A percentile compares a stretch with the other conserved stretches of the same genome.
These are phyloP conservation scores for Bubalus kerabau DNA, from an alignment of 2,113 vertebrate species.

Conservation along the genomic window DNA sequence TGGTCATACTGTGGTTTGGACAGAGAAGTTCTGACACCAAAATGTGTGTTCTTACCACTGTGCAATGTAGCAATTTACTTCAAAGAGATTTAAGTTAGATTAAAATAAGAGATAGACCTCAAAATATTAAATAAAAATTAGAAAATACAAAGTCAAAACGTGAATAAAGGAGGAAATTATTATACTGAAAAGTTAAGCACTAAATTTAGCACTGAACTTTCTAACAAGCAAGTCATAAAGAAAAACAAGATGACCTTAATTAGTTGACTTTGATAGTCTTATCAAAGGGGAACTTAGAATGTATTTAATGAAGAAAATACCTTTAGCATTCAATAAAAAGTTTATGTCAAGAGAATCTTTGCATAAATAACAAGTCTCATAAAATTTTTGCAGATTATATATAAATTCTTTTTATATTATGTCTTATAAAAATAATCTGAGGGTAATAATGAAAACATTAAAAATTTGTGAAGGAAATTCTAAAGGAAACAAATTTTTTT, in stretches of 20 bases:
- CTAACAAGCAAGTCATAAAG: neutral
- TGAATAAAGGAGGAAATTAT: neutral
- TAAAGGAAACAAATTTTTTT: slow-evolving; percentile 20
- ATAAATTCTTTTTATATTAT: slow-evolving; percentile 30
- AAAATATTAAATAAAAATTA: slow-evolving; percentile 1
- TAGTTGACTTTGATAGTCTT: neutral
- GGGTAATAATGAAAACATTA: neutral
- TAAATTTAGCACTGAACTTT: slow-evolving; percentile 29
- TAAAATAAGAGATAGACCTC: neutral
- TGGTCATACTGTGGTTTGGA: neutral
- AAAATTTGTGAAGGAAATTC: neutral
- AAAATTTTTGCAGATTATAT: neutral
- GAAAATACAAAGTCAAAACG: neutral
- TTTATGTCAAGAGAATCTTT: slow-evolving; percentile 2
- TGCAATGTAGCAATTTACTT: neutral
- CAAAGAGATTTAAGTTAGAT: neutral
- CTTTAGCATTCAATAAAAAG: neutral
- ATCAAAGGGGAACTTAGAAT: neutral
- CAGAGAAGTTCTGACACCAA: neutral
- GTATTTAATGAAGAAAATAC: slow-evolving; percentile 18
- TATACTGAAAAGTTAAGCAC: neutral
- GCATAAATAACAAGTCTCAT: neutral
- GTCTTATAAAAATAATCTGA: neutral
- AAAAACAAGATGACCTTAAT: slow-evolving; percentile 14
- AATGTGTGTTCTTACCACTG: neutral